These are phyloP conservation scores for Spatula versicolor DNA, from an alignment of 2,797 vertebrate species.

Conservation along the genomic window DNA sequence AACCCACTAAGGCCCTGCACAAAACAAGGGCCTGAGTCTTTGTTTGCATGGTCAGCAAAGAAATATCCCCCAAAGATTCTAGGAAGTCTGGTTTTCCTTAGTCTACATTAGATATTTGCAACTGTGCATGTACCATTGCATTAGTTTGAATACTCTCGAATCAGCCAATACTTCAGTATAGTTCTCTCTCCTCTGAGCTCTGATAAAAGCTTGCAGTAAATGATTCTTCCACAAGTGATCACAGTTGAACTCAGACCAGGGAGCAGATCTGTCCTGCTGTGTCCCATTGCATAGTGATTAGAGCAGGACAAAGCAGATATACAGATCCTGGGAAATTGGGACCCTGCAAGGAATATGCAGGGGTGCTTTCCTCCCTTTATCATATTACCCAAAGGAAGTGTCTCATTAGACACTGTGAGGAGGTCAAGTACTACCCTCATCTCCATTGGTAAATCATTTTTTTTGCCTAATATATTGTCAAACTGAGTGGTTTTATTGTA, in stretches of 20 bases:
- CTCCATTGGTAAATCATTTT: not conserved
- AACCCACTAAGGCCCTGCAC: not conserved
- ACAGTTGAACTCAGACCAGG: not conserved
- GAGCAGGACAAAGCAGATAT: not conserved
- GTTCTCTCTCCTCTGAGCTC: not conserved
- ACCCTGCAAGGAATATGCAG: not conserved
- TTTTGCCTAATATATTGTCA: not conserved
- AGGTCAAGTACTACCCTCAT: not conserved
- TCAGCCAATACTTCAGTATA: not conserved
- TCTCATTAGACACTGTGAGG: not conserved
- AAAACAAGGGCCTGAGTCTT: not conserved
- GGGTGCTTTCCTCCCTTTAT: not conserved
- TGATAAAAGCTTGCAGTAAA: not conserved
- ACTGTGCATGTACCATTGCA: not conserved
- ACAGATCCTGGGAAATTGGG: not conserved
- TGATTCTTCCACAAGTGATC: not conserved
- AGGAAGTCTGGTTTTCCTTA: not conserved
- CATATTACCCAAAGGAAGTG: not conserved
- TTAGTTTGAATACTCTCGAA: not conserved
- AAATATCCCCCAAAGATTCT: not conserved
- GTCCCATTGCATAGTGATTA: not conserved
- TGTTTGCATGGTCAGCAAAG: not conserved
- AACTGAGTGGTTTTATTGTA: not conserved
- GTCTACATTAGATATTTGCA: not conserved
- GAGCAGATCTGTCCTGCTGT: not conserved